These are phyloP conservation scores for Tragopan temminckii DNA, from an alignment of 2,797 vertebrate genomes.

Conservation along the genomic window DNA sequence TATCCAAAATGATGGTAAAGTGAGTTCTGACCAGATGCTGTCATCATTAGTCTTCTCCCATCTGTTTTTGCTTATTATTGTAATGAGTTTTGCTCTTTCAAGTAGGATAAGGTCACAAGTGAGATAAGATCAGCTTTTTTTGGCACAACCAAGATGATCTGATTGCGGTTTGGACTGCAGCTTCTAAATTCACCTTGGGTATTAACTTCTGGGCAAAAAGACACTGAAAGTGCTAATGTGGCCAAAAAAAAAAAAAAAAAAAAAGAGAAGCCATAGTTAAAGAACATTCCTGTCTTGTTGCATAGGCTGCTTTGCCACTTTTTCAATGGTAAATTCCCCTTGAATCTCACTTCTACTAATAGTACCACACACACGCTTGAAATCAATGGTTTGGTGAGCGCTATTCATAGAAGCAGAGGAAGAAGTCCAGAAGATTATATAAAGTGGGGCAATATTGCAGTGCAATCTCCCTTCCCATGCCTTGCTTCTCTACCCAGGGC, in stretches of 20 bases:
- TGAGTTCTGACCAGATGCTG: constrained; percentile 62
- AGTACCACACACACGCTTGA: neutral
- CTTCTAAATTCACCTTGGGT: constrained; percentile 78
- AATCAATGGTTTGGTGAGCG: constrained; percentile 4
- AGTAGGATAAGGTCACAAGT: constrained; percentile 77
- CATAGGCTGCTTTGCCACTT: neutral
- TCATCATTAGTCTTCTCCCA: constrained; percentile 44
- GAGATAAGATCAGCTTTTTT: constrained; percentile 80
- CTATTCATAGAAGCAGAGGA: neutral
- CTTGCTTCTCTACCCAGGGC: neutral
- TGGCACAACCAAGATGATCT: constrained; percentile 74
- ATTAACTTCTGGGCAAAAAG: constrained; percentile 65
- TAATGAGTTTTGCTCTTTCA: constrained; percentile 74
- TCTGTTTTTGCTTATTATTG: constrained; percentile 77
- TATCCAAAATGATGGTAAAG: constrained; percentile 67
- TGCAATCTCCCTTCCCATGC: neutral
- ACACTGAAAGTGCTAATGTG: constrained; percentile 55
- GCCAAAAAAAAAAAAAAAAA: constrained; percentile 6
- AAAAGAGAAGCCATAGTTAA: neutral
- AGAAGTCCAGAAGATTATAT: neutral
- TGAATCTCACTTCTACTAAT: neutral
- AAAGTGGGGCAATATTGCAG: neutral
- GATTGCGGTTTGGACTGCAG: constrained; percentile 71
- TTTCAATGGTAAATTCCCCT: constrained; percentile 29
- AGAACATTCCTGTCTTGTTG: constrained; percentile 4